These are phyloP conservation scores for Poeciliopsis occidentalis DNA, from an alignment of 2,113 vertebrate species.

Conservation along the genomic window DNA sequence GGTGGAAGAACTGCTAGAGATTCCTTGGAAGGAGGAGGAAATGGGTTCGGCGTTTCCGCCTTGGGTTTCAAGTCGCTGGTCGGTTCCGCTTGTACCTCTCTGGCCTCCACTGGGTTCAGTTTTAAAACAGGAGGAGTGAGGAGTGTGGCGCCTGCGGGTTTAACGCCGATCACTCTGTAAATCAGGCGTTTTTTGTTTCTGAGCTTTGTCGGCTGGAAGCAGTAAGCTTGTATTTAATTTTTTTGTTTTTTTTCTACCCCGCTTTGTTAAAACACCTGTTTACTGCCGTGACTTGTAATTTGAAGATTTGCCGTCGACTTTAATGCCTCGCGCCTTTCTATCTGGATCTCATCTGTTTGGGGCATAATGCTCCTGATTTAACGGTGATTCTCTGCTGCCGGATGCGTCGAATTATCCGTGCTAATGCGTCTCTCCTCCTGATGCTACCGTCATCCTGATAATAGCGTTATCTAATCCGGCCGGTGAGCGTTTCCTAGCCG, in stretches of 20 bases:
- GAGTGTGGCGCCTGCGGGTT: neutral
- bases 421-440: constrained; percentile 78
- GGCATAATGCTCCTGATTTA: constrained; percentile 76
- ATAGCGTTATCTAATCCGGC: constrained; percentile 82
- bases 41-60: no score
- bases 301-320: constrained; percentile 66
- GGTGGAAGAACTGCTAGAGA: no score
- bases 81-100: neutral
- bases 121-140: neutral
- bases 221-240: neutral
- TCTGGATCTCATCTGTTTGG: constrained; percentile 76
- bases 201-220: neutral
- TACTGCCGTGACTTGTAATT: constrained; percentile 69
- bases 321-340: constrained; percentile 58
- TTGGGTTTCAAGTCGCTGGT: neutral
- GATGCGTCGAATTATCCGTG: constrained; percentile 79
- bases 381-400: constrained; percentile 74
- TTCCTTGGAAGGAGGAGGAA: no score
- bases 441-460: constrained; percentile 80
- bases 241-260: constrained; percentile 33
- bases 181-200: constrained; percentile 3
- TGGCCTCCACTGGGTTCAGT: neutral
- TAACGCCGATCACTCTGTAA: constrained; percentile 13
- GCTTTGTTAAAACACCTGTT: constrained; percentile 68
- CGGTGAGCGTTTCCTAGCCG: constrained; percentile 67